Evolutionary conservation across 2,888 invertebrate genomes (phyloP).

Genomic region (Drepana falcataria): DNA sequence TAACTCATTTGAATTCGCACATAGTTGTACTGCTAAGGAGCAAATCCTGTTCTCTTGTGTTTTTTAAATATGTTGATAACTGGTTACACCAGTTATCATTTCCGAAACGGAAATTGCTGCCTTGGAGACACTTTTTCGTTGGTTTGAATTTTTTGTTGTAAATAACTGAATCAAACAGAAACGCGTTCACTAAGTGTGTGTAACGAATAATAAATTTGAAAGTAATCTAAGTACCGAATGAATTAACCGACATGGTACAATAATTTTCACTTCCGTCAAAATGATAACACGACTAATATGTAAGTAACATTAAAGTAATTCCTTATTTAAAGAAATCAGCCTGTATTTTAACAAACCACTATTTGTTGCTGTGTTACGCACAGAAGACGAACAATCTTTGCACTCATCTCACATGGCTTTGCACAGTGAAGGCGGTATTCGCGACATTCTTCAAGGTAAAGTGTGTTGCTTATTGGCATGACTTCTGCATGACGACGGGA

Average conservation of each 20-base stretch:
- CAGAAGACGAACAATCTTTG: constrained; percentile 42
- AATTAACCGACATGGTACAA: constrained; percentile 8
- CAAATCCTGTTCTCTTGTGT: constrained; percentile 26
- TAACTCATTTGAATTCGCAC: constrained; percentile 37
- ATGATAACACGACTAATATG: constrained; percentile 54
- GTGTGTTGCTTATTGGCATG: constrained; percentile 76
- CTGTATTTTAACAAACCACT: constrained; percentile 18
- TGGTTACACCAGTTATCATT: too few species aligned
- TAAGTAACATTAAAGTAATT: constrained; percentile 23
- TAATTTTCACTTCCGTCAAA: constrained; percentile 9
- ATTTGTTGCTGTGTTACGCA: constrained; percentile 28
- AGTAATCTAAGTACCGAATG: constrained; percentile 1
- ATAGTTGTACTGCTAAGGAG: constrained; percentile 24
- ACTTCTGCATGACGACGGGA: constrained; percentile 32
- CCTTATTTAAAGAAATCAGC: constrained; percentile 18
- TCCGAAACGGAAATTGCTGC: constrained; percentile 12
- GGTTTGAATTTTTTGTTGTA: constrained; percentile 6
- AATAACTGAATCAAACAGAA: constrained; percentile 13
- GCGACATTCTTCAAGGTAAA: constrained; percentile 64
- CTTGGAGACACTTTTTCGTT: background rate
- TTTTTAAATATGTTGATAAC: background rate
- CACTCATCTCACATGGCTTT: constrained; percentile 69
- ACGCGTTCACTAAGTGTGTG: constrained; percentile 14
- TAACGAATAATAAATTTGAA: constrained; percentile 2
- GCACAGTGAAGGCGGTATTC: constrained; percentile 63